These are phyloP conservation scores for Drosophila leontia DNA, from an alignment of 1,140 invertebrate genomes.

Conservation along the genomic window DNA sequence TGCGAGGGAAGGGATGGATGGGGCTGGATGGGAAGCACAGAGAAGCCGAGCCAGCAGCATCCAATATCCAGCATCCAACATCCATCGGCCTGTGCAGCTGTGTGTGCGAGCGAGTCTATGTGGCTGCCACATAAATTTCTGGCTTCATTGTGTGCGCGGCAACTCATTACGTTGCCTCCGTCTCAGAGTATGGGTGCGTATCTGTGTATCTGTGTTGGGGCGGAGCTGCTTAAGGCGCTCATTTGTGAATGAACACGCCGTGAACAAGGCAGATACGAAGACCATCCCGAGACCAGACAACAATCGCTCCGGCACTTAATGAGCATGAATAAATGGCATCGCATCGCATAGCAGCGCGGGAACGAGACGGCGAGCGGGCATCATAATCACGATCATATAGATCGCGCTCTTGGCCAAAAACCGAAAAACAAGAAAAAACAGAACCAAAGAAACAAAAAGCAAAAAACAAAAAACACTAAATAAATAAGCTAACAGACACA, in stretches of 20 bases:
- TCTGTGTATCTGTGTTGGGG: conserved; percentile 69
- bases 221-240: conserved; percentile 83
- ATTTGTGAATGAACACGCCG: conserved; percentile 83
- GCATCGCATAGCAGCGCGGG: conserved; percentile 11
- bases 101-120: conserved; percentile 64
- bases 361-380: conserved; percentile 37
- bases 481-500: conserved; percentile 32
- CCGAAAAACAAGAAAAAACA: conserved; percentile 15
- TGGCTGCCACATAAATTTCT: conserved; percentile 77
- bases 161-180: conserved; percentile 59
- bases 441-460: conserved; percentile 5
- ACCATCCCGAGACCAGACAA: conserved; percentile 52
- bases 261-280: conserved; percentile 59
- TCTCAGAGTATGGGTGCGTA: conserved; percentile 11
- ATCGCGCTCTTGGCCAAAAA: conserved; percentile 40
- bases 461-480: conserved; percentile 22
- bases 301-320: conserved; percentile 74
- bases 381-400: conserved; percentile 55
- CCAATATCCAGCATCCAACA: conserved; percentile 6
- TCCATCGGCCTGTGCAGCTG: conserved; percentile 28
- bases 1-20: neutral
- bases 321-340: conserved; percentile 82
- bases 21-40: conserved; percentile 4
- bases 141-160: conserved; percentile 50
- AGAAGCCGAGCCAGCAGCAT: conserved; percentile 2